Conservation (phyloP, 2,797 vertebrate genomes). For the Cyclura pinguis region DNA sequence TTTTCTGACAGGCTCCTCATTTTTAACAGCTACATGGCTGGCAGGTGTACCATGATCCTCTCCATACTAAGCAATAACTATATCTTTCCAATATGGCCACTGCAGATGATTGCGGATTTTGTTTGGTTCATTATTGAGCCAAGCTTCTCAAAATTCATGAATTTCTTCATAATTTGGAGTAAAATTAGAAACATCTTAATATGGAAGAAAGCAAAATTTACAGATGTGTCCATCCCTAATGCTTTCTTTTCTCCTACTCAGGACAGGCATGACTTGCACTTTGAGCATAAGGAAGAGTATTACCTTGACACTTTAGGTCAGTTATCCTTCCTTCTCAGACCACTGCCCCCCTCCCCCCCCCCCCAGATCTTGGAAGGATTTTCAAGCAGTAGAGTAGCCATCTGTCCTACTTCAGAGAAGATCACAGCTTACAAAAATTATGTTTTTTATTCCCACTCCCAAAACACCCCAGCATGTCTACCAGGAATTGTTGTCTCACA, state of each 20-base stretch:
- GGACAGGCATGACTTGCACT: neutral
- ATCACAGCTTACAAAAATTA: too few relatives aligned
- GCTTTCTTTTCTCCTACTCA: too few relatives aligned
- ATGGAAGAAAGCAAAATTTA: neutral
- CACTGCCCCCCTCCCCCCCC: too few relatives aligned
- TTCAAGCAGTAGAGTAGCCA: neutral
- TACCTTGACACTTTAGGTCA: too few relatives aligned
- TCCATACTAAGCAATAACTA: neutral
- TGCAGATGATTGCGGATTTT: neutral
- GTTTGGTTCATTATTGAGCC: neutral
- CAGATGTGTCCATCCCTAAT: neutral
- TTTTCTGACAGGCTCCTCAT: neutral
- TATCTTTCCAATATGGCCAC: neutral
- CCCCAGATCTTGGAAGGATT: too few relatives aligned
- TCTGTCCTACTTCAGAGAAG: too few relatives aligned
- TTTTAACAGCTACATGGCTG: neutral
- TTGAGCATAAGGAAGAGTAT: too few relatives aligned
- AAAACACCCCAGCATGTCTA: too few relatives aligned
- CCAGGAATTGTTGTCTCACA: too few relatives aligned
- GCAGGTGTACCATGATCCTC: neutral
- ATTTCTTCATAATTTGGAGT: neutral
- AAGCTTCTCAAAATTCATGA: neutral
- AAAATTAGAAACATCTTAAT: neutral
- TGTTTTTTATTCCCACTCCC: too few relatives aligned
- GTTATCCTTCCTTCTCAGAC: too few relatives aligned